Base-by-base conservation (phyloP, 2,888 invertebrate species). In the Miltochrista miniata region DNA sequence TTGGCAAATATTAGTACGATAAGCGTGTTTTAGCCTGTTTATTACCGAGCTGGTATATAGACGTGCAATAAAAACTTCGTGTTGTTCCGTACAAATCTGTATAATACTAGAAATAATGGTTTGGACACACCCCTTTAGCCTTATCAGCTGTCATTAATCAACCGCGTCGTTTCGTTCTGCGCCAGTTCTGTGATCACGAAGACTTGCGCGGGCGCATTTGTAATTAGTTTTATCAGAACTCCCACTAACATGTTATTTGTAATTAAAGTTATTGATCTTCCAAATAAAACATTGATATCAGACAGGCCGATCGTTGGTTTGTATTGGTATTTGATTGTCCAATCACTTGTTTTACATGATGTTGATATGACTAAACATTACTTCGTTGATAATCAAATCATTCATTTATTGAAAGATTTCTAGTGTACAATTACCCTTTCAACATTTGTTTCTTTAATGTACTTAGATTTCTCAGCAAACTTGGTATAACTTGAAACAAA, bases 81-180 rank as follows among this genome's bases (percentile, higher is more conserved):
- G 39, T 24, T 29, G 24, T 44, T 38, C 24, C 44, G 49, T 54
- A 58, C 34, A 44, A 49, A 48, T 45, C 39, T 36, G 34, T 13
- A 41, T 45, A 42, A 41, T 42, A 48, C 13, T 40, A 46, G 53
- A 54, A 12, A 35, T 48, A 41, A 49, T 53, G 44, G 40, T 52
- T 51, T 45, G 34, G 67, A 61, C 72, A 69, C 68, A 63, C 73
- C 70, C 65, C 59, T 65, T 51, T 59, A 38, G 47, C 45, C 48
- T 70, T 70, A 74, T 68, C 69, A 61, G 43, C 45, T 51, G 48
- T 64, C 49, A 63, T 65, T 64, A 64, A 66, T 66, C 57, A 59
- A 45, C 37, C 51, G n/a, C n/a, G n/a, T n/a, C n/a, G 44, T 55
- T 64, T 51, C 43, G 56, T 39, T 51, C 37, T 47, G 44, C 53